Conservation (phyloP, 1,140 invertebrate genomes). For the Meloidogyne floridensis region DNA sequence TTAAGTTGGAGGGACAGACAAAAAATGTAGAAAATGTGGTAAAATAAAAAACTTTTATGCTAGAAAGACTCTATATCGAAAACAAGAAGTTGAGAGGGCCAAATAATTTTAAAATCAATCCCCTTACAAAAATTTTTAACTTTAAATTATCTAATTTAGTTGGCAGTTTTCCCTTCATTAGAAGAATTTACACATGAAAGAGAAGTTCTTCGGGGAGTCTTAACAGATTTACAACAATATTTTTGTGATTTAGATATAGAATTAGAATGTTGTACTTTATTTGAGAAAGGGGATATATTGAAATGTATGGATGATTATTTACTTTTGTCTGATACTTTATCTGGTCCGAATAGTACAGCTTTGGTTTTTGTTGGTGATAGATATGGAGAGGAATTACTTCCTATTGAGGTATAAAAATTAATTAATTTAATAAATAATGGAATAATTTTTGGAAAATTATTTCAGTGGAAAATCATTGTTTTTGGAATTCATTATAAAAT, state of each 20-base stretch:
- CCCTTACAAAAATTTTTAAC: background rate
- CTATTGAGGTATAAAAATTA: slow-evolving; percentile 39
- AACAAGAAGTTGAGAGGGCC: no score
- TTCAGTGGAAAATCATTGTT: no score
- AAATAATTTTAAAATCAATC: no score
- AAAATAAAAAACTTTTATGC: no score
- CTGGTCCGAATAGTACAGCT: slow-evolving; percentile 38
- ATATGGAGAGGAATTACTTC: slow-evolving; percentile 51
- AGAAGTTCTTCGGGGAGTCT: slow-evolving; percentile 47
- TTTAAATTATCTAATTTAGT: slow-evolving; percentile 12
- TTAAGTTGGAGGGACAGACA: no score
- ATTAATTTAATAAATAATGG: no score
- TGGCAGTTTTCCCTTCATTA: slow-evolving; percentile 31
- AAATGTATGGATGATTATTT: slow-evolving; percentile 39
- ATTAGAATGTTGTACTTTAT: slow-evolving; percentile 50
- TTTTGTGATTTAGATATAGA: slow-evolving; percentile 51
- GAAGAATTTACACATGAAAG: slow-evolving; percentile 49
- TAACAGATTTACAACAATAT: slow-evolving; percentile 52
- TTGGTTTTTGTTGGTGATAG: slow-evolving; percentile 51
- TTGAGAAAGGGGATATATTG: slow-evolving; percentile 36
- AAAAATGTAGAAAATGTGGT: no score
- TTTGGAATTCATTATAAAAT: no score
- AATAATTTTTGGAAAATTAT: no score
- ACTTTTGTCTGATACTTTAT: slow-evolving; percentile 38
- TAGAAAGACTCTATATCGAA: no score